Evolutionary conservation across 2,113 vertebrate species (phyloP).

Genomic region (Lepus timidus): DNA sequence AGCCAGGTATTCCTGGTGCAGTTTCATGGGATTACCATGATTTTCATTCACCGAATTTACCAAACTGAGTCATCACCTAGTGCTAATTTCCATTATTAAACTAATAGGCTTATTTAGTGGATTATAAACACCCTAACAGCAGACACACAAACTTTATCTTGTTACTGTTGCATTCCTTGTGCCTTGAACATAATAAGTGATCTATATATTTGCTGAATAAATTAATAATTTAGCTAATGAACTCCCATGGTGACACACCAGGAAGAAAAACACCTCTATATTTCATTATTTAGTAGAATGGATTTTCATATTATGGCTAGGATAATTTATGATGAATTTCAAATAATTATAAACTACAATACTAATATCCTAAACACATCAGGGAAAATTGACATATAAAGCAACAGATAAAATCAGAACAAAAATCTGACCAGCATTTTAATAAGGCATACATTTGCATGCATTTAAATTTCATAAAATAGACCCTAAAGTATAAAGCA

Average conservation of each 20-base stretch:
- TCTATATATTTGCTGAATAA: neutral
- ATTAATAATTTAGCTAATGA: neutral
- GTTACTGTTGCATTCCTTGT: neutral
- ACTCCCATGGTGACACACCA: neutral
- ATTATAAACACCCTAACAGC: neutral
- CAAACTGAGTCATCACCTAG: neutral
- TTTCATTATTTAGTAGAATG: neutral
- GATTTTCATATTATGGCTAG: constrained; percentile 16
- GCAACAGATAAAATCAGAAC: constrained; percentile 57
- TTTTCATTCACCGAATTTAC: neutral
- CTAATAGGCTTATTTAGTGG: neutral
- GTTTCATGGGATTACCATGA: neutral
- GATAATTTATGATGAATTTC: constrained; percentile 50
- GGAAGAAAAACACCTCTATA: neutral
- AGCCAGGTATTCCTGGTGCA: neutral
- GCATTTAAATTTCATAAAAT: constrained; percentile 49
- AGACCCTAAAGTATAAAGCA: neutral
- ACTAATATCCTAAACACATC: constrained; percentile 16
- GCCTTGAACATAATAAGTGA: constrained; percentile 21
- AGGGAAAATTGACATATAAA: constrained; percentile 50
- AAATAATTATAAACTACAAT: constrained; percentile 13
- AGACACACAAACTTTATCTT: neutral
- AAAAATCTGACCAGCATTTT: constrained; percentile 58
- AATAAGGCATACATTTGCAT: constrained; percentile 54
- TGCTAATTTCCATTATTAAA: neutral